phyloP scores from a whole-genome alignment of 2,113 vertebrate genomes.

The Furnarius figulus region DNA sequence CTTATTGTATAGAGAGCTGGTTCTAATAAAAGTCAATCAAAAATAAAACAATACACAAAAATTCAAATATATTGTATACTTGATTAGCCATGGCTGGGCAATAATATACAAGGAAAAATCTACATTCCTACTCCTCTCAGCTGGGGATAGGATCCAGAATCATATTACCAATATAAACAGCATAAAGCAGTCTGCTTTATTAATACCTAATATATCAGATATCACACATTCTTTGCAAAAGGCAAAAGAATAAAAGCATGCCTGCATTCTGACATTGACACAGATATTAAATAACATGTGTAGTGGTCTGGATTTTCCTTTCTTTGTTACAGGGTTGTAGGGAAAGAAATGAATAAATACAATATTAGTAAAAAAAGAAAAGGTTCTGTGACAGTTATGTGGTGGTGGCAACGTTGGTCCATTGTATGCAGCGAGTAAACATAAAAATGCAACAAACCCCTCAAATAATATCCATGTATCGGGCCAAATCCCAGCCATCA shows the following conservation, averaged over 20 bases:
- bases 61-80: not conserved
- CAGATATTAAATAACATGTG: slow-evolving; percentile 67
- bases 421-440: slow-evolving; percentile 15
- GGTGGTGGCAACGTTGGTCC: slow-evolving; percentile 18
- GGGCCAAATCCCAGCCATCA: slow-evolving; percentile 5
- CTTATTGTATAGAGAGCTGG: slow-evolving; percentile 13
- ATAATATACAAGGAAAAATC: slow-evolving; percentile 31
- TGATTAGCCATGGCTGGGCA: slow-evolving; percentile 50
- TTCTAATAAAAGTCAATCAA: slow-evolving; percentile 50
- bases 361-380: not conserved
- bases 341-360: slow-evolving; percentile 40
- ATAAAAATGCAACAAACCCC: slow-evolving; percentile 26
- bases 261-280: slow-evolving; percentile 62
- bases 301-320: slow-evolving; percentile 60
- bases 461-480: not conserved
- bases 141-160: slow-evolving; percentile 61
- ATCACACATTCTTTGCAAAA: slow-evolving; percentile 64
- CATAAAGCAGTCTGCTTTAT: slow-evolving; percentile 62
- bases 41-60: slow-evolving; percentile 52
- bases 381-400: slow-evolving; percentile 23
- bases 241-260: slow-evolving; percentile 64
- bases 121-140: slow-evolving; percentile 52
- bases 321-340: slow-evolving; percentile 60
- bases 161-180: slow-evolving; percentile 65
- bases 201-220: slow-evolving; percentile 69